Evolutionary conservation across 1,140 invertebrate species (phyloP).

Genomic region (Thereuonema tuberculata): DNA sequence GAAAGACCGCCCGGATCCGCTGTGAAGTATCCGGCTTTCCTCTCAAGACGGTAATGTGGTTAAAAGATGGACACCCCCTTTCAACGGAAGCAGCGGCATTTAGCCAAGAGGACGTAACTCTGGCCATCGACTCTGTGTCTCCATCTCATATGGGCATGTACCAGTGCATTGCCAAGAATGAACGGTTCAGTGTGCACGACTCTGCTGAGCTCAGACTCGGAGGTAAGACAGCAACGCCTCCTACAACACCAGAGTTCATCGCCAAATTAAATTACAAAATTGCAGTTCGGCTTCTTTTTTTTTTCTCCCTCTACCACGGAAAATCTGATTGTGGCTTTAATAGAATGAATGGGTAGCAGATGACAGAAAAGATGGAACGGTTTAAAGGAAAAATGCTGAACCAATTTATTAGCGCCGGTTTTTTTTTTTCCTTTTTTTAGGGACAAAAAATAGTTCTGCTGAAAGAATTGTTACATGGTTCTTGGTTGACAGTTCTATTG

Average conservation of each 20-base stretch:
- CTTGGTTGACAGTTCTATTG: too few species aligned
- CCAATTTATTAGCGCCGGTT: too few species aligned
- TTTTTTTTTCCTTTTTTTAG: constrained; percentile 63
- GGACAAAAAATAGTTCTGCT: constrained; percentile 65
- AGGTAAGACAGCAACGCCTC: too few species aligned
- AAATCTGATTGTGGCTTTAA: too few species aligned
- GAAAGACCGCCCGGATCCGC: background rate
- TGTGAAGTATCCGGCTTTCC: constrained; percentile 1
- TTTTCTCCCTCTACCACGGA: too few species aligned
- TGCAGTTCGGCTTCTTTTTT: too few species aligned
- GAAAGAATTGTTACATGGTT: constrained; percentile 59
- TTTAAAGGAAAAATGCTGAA: too few species aligned
- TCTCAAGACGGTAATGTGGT: background rate
- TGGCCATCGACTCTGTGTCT: background rate
- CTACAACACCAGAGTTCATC: too few species aligned
- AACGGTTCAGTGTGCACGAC: background rate
- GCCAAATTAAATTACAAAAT: too few species aligned
- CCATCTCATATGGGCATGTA: constrained; percentile 5
- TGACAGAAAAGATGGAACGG: too few species aligned
- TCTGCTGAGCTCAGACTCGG: background rate
- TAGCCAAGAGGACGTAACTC: background rate
- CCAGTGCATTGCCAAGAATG: constrained; percentile 7
- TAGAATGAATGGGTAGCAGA: too few species aligned
- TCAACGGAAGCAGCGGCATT: background rate
- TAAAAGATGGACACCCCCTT: background rate